A percentile compares a stretch with the other conserved stretches of the same genome.
Conservation (phyloP, 2,888 invertebrate genomes). For the Strigamia transsilvanica region DNA sequence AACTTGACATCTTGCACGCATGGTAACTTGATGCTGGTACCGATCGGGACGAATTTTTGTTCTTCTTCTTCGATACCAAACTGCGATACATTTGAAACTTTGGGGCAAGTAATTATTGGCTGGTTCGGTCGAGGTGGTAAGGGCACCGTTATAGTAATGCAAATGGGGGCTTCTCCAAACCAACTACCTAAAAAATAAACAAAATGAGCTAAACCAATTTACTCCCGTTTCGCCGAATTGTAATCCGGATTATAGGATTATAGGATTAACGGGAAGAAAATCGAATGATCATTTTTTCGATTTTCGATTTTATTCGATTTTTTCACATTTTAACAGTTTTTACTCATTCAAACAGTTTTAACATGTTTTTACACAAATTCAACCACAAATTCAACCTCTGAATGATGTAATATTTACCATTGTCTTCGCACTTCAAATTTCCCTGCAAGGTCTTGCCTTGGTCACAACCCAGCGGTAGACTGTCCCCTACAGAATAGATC, state of each 20-base stretch:
- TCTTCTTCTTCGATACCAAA: not conserved
- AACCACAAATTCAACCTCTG: too few relatives aligned
- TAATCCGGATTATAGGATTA: too few relatives aligned
- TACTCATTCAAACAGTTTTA: too few relatives aligned
- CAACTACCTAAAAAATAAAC: not conserved
- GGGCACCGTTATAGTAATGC: not conserved
- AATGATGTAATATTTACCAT: not conserved
- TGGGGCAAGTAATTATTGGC: not conserved
- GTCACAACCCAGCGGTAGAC: not conserved
- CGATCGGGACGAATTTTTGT: not conserved
- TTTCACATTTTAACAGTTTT: too few relatives aligned
- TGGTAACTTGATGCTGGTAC: slow-evolving; percentile 15
- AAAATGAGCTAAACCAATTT: too few relatives aligned
- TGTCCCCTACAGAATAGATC: not conserved
- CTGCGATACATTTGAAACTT: not conserved
- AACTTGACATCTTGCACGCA: not conserved
- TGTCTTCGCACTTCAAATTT: slow-evolving; percentile 4
- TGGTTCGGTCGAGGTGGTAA: not conserved
- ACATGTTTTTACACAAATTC: too few relatives aligned
- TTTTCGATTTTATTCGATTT: too few relatives aligned
- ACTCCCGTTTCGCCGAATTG: too few relatives aligned
- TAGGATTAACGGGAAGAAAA: too few relatives aligned
- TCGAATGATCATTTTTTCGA: too few relatives aligned
- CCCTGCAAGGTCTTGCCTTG: not conserved
- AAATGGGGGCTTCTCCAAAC: not conserved